Evolutionary conservation across 2,888 invertebrate species (phyloP), one percentile per base, ranked within the genome.

Genomic region (Cataglyphis albicans): DNA sequence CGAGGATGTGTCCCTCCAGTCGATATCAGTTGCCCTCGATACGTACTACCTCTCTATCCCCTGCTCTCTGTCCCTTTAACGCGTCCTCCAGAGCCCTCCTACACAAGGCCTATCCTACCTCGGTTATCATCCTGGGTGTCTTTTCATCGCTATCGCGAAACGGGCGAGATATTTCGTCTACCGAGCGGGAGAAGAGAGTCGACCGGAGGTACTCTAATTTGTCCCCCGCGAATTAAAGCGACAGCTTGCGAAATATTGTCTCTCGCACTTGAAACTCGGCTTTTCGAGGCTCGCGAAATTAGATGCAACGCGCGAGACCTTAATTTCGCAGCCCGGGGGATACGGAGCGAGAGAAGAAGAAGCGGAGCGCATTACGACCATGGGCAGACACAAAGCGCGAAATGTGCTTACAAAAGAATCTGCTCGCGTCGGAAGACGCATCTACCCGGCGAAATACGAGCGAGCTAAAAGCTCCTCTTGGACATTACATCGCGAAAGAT

Each of bases 1-100:
- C 83, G 82, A 86, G 86, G 87, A 91, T 90, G 90, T 90, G 90
- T 88, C 90, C 87, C 86, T 87, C 82, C 85, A 91, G 92, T 91
- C 92, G 92, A 92, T 92, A 92, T 92, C 91, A 90, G 91, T 90
- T 91, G 90, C 91, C 91, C 91, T 87, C 91, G 90, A 92, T 89
- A 92, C 86, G 88, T 82, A 82, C 63, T 84, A 83, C 84, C 85
- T 84, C 85, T 84, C 81, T 63, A 61, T 29, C 63, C 80, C 48
- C 72, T 35, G 72, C 83, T 41, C 83, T 41, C 52, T 25, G 55
- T 72, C 74, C 73, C 55, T 70, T 59, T 48, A 48, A 59, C 70
- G 32, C 78, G 35, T 70, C 29, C 76, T 57, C 74, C 74, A 25
- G 64, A 81, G 64, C 72, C 81, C 72, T 73, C 48, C 81, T 83